Conservation (phyloP, 1,140 invertebrate genomes). For the Orius insidiosus region DNA sequence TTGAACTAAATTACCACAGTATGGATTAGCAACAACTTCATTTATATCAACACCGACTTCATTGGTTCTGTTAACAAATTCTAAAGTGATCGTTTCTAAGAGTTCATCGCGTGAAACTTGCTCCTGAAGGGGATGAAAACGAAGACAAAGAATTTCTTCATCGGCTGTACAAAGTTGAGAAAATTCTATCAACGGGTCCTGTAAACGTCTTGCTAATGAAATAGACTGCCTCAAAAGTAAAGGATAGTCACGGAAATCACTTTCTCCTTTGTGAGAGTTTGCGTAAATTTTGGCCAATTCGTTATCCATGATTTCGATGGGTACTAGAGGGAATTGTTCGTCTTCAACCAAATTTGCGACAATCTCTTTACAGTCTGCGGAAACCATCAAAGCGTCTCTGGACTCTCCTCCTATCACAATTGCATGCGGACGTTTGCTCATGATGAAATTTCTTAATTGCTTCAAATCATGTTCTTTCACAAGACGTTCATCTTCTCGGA, state of each 20-base stretch:
- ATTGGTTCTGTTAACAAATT: slow-evolving; percentile 85
- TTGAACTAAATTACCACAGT: slow-evolving; percentile 82
- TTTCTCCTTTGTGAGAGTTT: slow-evolving; percentile 71
- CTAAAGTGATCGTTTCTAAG: slow-evolving; percentile 64
- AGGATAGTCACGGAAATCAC: slow-evolving; percentile 86
- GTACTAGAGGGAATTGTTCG: slow-evolving; percentile 74
- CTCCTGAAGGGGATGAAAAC: slow-evolving; percentile 81
- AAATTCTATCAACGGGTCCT: slow-evolving; percentile 93
- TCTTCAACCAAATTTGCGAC: slow-evolving; percentile 58
- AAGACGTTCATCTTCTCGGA: slow-evolving; percentile 47
- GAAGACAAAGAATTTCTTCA: slow-evolving; percentile 87
- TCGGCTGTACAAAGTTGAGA: slow-evolving; percentile 87
- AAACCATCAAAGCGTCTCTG: slow-evolving; percentile 66
- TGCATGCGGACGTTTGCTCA: slow-evolving; percentile 82
- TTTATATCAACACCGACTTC: slow-evolving; percentile 99
- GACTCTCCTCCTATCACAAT: slow-evolving; percentile 83
- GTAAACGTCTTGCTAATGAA: slow-evolving; percentile 75
- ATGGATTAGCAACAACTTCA: slow-evolving; percentile 67
- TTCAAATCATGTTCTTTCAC: slow-evolving; percentile 67
- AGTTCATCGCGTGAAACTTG: slow-evolving; percentile 71
- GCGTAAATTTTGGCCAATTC: slow-evolving; percentile 77
- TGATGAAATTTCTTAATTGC: slow-evolving; percentile 70
- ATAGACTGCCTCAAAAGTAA: slow-evolving; percentile 74
- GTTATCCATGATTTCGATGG: slow-evolving; percentile 84
- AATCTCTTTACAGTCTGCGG: slow-evolving; percentile 66